phyloP scores from a whole-genome alignment of 2,113 vertebrate genomes.

The Mionectes macconnelli region DNA sequence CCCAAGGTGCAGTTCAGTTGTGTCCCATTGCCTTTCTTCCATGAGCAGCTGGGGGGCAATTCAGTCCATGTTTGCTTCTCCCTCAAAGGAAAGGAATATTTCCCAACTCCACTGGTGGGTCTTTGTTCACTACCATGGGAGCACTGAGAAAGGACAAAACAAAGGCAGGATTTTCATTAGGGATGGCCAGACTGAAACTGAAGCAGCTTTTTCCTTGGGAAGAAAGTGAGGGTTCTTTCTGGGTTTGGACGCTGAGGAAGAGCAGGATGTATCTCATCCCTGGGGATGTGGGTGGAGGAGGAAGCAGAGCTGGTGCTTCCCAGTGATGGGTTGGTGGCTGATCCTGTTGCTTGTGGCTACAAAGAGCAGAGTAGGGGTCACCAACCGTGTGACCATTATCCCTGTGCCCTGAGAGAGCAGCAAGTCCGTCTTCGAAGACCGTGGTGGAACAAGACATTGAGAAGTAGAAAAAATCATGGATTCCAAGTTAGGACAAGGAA shows the following conservation, averaged over 20 bases:
- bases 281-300: neutral
- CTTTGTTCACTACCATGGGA: neutral
- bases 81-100: neutral
- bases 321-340: accelerated
- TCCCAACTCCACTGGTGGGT: neutral
- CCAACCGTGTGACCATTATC: neutral
- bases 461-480: neutral
- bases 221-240: neutral
- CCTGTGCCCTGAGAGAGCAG: neutral
- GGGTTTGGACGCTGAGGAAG: neutral
- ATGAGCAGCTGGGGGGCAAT: accelerated
- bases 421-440: neutral
- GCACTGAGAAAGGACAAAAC: neutral
- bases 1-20: neutral
- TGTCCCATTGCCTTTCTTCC: neutral
- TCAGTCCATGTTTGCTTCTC: neutral
- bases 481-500: neutral
- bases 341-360: neutral
- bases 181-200: neutral
- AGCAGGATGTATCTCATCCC: neutral
- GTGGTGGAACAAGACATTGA: neutral
- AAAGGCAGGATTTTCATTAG: accelerated
- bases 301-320: neutral
- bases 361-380: neutral
- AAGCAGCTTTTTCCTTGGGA: neutral